A percentile compares a stretch with the other conserved stretches of the same genome.
phyloP scores from a whole-genome alignment of 2,888 invertebrate species.

The Blastobasis adustella region DNA sequence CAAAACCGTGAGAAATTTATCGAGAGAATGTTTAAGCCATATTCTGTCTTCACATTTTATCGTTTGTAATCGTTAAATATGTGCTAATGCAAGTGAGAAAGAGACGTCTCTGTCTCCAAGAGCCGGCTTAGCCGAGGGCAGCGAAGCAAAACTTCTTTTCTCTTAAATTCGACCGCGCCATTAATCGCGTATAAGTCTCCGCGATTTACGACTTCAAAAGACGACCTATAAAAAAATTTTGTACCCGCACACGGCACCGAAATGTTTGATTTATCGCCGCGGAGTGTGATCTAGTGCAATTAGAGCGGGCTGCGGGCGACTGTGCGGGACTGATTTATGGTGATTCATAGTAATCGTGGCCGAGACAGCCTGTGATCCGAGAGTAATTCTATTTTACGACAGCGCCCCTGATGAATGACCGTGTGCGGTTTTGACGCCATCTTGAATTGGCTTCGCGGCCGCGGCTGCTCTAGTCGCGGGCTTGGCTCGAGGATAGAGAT shows the following conservation, averaged over 20 bases:
- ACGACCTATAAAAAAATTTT: slow-evolving; percentile 36
- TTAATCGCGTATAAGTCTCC: slow-evolving; percentile 43
- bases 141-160: slow-evolving; percentile 25
- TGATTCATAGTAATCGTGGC: slow-evolving; percentile 62
- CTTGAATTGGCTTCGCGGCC: slow-evolving; percentile 36
- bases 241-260: slow-evolving; percentile 50
- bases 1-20: too few species aligned
- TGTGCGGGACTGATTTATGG: slow-evolving; percentile 68
- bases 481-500: slow-evolving; percentile 5
- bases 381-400: slow-evolving; percentile 62
- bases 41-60: too few species aligned
- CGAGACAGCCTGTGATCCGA: slow-evolving; percentile 50
- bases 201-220: slow-evolving; percentile 37
- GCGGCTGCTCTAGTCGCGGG: slow-evolving; percentile 26
- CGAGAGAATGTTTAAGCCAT: too few species aligned
- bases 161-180: slow-evolving; percentile 27
- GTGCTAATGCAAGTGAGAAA: too few species aligned
- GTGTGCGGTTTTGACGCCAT: slow-evolving; percentile 52
- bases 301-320: slow-evolving; percentile 57
- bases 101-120: too few species aligned
- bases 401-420: slow-evolving; percentile 45
- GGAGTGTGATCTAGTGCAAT: slow-evolving; percentile 56
- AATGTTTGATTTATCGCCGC: slow-evolving; percentile 62
- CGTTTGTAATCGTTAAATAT: too few species aligned
- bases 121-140: neutral